Evolutionary conservation across 2,888 invertebrate genomes (phyloP).

Genomic region (Petrophora chlorosata): DNA sequence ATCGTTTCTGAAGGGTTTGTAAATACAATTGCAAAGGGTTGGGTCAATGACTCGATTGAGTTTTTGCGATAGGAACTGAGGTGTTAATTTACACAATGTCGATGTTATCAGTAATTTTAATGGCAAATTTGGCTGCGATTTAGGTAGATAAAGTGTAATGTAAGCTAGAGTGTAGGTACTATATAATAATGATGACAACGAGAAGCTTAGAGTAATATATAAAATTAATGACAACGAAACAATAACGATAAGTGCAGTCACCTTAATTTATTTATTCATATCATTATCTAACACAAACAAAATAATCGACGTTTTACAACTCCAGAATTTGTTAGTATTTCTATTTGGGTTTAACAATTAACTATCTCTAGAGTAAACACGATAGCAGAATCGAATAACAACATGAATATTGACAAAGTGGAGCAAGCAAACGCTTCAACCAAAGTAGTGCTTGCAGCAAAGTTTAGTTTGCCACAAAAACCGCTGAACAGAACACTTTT

Average conservation of each 20-base stretch:
- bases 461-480: constrained; percentile 6
- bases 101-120: constrained; percentile 24
- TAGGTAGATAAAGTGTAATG: too few species aligned
- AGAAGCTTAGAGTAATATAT: too few species aligned
- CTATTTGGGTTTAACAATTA: neutral
- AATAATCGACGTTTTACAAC: too few species aligned
- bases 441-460: neutral
- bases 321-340: neutral
- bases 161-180: neutral
- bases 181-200: neutral
- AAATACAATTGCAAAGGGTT: constrained; percentile 39
- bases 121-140: too few species aligned
- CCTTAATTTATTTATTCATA: too few species aligned
- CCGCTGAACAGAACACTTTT: constrained; percentile 15
- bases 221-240: too few species aligned
- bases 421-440: neutral
- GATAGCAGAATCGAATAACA: neutral
- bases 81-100: constrained; percentile 47
- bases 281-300: too few species aligned
- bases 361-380: neutral
- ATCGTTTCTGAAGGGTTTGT: constrained; percentile 14
- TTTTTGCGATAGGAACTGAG: constrained; percentile 43
- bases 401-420: neutral
- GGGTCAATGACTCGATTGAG: constrained; percentile 52
- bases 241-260: too few species aligned